Percentiles rank a stretch among this genome's conserved stretches.
phyloP scores from a whole-genome alignment of 2,888 invertebrate genomes.

The Quadroppia sp. region DNA sequence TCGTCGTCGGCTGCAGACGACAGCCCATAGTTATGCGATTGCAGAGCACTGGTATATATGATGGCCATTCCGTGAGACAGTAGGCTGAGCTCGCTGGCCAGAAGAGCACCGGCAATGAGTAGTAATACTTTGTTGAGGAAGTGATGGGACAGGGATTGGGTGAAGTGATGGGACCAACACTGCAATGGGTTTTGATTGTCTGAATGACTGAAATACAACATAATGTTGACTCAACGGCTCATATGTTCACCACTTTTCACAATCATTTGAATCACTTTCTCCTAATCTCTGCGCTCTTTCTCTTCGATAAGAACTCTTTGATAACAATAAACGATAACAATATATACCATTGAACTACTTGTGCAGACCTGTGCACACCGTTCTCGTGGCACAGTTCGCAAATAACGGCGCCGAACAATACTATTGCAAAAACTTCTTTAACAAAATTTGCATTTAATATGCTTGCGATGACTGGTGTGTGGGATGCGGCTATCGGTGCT shows the following conservation, averaged over 20 bases:
- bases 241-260: slow-evolving; percentile 3
- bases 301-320: background rate
- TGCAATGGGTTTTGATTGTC: slow-evolving; percentile 6
- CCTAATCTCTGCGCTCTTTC: too few species aligned
- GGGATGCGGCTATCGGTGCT: background rate
- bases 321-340: background rate
- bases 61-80: slow-evolving; percentile 21
- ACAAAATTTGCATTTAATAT: slow-evolving; percentile 24
- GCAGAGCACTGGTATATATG: slow-evolving; percentile 16
- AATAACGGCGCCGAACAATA: background rate
- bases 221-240: slow-evolving; percentile 27
- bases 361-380: background rate
- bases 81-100: slow-evolving; percentile 19
- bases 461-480: background rate
- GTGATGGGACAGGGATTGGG: too few species aligned
- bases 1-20: background rate
- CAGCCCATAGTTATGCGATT: background rate
- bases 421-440: background rate
- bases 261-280: background rate
- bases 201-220: slow-evolving; percentile 2
- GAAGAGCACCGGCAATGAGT: slow-evolving; percentile 20
- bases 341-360: background rate
- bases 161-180: slow-evolving; percentile 1
- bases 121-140: slow-evolving; percentile 16
- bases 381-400: background rate